Base-by-base conservation (phyloP, 2,113 vertebrate species). In the Carassius carassius region DNA sequence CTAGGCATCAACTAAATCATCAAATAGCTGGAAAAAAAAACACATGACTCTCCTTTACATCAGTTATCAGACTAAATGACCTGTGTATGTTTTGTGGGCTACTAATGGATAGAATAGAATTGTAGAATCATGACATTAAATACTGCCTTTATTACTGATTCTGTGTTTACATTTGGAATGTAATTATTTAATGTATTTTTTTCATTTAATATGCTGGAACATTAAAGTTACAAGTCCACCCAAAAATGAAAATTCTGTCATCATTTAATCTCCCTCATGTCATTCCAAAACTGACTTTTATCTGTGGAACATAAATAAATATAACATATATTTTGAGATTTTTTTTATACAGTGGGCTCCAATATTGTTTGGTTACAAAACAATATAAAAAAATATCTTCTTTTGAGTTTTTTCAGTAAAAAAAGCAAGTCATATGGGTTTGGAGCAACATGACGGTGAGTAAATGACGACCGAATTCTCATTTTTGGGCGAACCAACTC, bases 1-100 rank as follows among this genome's bases (percentile, higher is more conserved):
- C 51, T 25, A 77, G 65, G 49, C 82, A 83, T 86, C 49, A 77
- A 85, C 54, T 47, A 84, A 79, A 82, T 82, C 17, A 80, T 73
- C 86, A 86, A 65, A 86, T 37, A 83, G 49, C 85, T 51, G 58
- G n/a, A 47, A 77, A 29, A 29, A 29, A 47, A 60, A 74, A 70
- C 70, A 65, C 58, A 25, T 58, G 76, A 78, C 73, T 67, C 78
- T 25, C 79, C 10, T 81, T 29, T 81, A 21, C 25, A 11, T 23
- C 47, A 70, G 29, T 44, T 47, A 62, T 79, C 7, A 8, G 58
- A 60, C 56, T 65, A 80, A 62, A 41, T 60, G 54, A 44, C 14
- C 11, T 3, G 21, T 62, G 11, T 79, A 62, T 41, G 5, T 69
- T 81, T 81, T 32, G 23, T 51, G 78, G 10, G 56, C 56, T 78